Conservation (phyloP, 2,113 vertebrate species). For the Mirza zaza region DNA sequence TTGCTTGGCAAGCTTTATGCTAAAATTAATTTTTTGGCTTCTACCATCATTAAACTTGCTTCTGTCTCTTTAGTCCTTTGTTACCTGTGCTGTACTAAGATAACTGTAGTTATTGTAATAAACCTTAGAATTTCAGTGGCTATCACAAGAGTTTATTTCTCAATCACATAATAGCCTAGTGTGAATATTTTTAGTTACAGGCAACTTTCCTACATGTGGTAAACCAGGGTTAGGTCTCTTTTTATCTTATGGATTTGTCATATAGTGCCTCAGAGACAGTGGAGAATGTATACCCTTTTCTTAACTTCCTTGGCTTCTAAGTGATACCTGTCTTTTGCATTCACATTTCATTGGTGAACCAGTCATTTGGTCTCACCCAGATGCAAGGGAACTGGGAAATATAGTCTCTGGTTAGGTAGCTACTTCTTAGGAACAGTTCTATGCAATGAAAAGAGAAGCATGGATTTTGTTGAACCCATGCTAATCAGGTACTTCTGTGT, state of each 20-base stretch:
- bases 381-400: not conserved
- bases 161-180: not conserved
- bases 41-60: not conserved
- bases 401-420: not conserved
- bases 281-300: not conserved
- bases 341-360: not conserved
- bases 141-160: slow-evolving; percentile 33
- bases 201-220: not conserved
- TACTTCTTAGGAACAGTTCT: not conserved
- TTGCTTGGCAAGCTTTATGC: not conserved
- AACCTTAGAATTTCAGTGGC: not conserved
- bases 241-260: not conserved
- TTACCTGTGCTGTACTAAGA: not conserved
- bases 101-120: not conserved
- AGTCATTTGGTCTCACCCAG: not conserved
- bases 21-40: slow-evolving; percentile 15
- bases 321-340: not conserved
- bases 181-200: not conserved
- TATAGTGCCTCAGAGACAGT: not conserved
- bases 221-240: not conserved
- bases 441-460: not conserved
- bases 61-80: not conserved
- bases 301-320: not conserved
- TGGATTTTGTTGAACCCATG: not conserved
- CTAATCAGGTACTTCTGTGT: not conserved